phyloP scores from a whole-genome alignment of 2,797 vertebrate species.

The Mycteria americana region DNA sequence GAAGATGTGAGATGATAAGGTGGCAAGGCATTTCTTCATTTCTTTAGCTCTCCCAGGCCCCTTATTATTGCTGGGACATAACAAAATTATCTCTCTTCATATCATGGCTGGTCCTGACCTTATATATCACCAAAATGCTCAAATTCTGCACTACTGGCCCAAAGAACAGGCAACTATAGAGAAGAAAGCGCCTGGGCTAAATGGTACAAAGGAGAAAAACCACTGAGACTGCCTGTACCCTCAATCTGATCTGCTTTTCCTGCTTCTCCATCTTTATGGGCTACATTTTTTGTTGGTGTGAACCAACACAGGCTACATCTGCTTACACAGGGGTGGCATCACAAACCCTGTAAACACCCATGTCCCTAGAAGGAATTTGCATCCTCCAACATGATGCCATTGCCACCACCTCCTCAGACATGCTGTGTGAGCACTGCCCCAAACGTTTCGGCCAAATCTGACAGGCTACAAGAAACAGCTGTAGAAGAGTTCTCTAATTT shows the following conservation, averaged over 20 bases:
- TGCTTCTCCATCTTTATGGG: background rate
- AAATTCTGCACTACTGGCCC: background rate
- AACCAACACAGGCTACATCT: background rate
- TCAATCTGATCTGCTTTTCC: background rate
- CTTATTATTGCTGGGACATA: background rate
- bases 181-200: background rate
- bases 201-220: background rate
- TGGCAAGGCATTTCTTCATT: background rate
- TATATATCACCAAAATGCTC: background rate
- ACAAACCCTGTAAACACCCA: background rate
- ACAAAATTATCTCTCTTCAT: background rate
- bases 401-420: background rate
- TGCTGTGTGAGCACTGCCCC: background rate
- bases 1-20: background rate
- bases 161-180: background rate
- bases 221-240: rapidly evolving
- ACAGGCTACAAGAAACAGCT: background rate
- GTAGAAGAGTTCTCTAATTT: background rate
- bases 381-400: background rate
- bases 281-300: background rate
- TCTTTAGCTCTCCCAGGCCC: background rate
- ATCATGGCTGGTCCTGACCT: background rate
- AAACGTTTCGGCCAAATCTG: background rate
- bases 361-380: background rate
- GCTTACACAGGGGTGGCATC: background rate